Base-by-base conservation (phyloP, 2,797 vertebrate genomes). In the Scolopax rusticola region DNA sequence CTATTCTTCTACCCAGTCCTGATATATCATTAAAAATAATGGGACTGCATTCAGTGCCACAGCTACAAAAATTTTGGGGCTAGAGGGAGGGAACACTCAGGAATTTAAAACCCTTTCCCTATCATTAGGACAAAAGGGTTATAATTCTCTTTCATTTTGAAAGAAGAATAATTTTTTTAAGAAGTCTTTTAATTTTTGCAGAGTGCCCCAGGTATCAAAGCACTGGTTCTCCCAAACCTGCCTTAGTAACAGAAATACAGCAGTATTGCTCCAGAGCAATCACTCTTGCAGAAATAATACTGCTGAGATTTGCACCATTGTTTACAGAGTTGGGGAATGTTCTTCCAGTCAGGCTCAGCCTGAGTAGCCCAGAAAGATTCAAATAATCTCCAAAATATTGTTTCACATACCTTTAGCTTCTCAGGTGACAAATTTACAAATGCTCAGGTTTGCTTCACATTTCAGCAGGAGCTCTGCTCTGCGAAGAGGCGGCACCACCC, bases 1-100 rank as follows among this genome's bases (percentile, higher is more conserved):
- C 93, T 95, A 88, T 95, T 97, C 93, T 96, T 97, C 92, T 84
- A 89, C 64, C 15, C 64, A 74, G 67, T 89, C 88, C 93, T 82
- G 96, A 96, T 73, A 70, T 94, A 93, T 94, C 92, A 76, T 97
- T 97, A 97, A 96, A 97, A 96, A 96, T 95, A 95, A 97, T 88
- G 74, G 95, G 77, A 68, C 93, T 96, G 86, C 89, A 94, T 89
- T 96, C 90, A 91, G 33, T 70, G 81, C 75, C 43, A 0, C 92
- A 95, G 89, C 82, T 87, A 92, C 73, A 96, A 96, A 90, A 95
- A 95, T 68, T 96, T 93, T 81, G 93, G 94, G 92, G 87, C 83
- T 94, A 80, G 97, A 84, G 90, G 95, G 93, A 88, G 89, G 87
- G 93, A 96, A 50, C 65, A 54, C 53, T 71, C 63, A 78, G 87